Evolutionary conservation across 2,888 invertebrate genomes (phyloP).

Genomic region (Dione vanillae): DNA sequence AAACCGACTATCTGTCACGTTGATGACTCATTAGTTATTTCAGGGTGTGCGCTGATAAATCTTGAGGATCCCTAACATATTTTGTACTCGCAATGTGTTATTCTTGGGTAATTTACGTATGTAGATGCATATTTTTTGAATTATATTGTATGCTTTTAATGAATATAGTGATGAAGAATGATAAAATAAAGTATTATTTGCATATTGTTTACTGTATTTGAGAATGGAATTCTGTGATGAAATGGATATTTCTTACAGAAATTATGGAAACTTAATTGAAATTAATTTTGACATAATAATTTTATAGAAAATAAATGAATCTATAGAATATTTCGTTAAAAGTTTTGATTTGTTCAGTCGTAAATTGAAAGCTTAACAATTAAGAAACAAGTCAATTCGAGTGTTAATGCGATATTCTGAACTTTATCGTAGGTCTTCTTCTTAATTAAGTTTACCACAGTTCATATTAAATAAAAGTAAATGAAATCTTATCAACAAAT

Average conservation of each 20-base stretch:
- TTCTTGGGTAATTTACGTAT: neutral
- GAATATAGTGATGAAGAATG: no score
- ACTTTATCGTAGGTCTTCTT: neutral
- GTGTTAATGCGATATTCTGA: neutral
- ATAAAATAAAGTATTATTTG: no score
- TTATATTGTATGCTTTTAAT: no score
- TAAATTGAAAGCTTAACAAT: conserved; percentile 6
- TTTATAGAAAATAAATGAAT: neutral
- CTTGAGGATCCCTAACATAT: neutral
- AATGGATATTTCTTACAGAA: no score
- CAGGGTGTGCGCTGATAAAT: neutral
- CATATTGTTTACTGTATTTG: no score
- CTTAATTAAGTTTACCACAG: neutral
- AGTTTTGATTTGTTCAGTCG: neutral
- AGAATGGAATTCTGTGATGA: no score
- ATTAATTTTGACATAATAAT: no score
- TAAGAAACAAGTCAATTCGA: neutral
- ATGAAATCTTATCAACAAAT: no score
- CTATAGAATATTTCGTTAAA: neutral
- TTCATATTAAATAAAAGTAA: no score
- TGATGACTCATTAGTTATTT: conserved; percentile 15
- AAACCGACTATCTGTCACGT: conserved; percentile 12
- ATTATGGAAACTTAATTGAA: no score
- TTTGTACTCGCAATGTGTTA: neutral
- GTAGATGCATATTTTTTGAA: no score